Evolutionary conservation across 2,888 invertebrate genomes (phyloP).

Genomic region (Rhagophthalmus giganteus): DNA sequence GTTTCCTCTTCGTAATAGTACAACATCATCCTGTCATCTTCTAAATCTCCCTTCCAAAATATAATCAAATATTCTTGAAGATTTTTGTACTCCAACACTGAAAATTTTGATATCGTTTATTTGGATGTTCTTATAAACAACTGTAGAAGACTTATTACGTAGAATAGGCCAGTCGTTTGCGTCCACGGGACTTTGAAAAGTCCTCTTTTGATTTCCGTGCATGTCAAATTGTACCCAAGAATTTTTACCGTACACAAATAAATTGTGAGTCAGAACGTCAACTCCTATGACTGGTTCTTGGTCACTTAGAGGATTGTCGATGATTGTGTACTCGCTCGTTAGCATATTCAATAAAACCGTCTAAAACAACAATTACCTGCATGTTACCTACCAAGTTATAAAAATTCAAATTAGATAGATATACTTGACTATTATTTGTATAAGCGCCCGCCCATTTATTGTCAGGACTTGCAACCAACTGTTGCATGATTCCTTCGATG

Average conservation of each 20-base stretch:
- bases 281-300: constrained; percentile 67
- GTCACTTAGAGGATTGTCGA: constrained; percentile 82
- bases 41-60: constrained; percentile 82
- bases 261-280: constrained; percentile 67
- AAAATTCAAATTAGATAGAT: neutral
- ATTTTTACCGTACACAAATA: constrained; percentile 76
- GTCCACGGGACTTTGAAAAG: constrained; percentile 61
- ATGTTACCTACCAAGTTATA: no score
- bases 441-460: constrained; percentile 95
- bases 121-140: no score
- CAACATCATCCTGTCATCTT: constrained; percentile 71
- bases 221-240: constrained; percentile 79
- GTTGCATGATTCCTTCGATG: constrained; percentile 95
- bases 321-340: constrained; percentile 87
- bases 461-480: constrained; percentile 87
- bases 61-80: constrained; percentile 70
- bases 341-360: constrained; percentile 88
- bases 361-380: no score
- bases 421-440: constrained; percentile 88
- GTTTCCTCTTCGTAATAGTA: constrained; percentile 62
- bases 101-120: constrained; percentile 27
- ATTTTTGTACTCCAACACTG: constrained; percentile 72
- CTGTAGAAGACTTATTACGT: no score
- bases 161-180: constrained; percentile 73
- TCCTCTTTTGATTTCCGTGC: constrained; percentile 71